Conservation (phyloP, 1,140 invertebrate species). For the Dendrolimus punctatus region DNA sequence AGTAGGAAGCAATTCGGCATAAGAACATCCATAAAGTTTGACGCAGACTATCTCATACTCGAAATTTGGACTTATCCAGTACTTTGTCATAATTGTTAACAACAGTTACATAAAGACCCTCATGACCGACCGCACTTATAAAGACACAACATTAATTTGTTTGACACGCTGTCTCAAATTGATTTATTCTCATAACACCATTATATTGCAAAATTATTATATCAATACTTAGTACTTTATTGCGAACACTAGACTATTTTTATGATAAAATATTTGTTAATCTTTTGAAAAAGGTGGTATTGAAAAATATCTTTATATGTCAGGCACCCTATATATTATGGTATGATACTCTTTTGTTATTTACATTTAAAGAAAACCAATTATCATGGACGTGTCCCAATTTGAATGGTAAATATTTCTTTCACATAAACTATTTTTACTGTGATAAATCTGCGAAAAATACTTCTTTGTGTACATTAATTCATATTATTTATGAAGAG, state of each 20-base stretch:
- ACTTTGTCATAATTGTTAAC: no score
- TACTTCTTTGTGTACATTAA: slow-evolving; percentile 53
- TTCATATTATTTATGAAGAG: slow-evolving; percentile 10
- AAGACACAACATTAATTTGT: no score
- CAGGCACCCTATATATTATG: slow-evolving; percentile 55
- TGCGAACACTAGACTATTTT: no score
- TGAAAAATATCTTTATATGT: slow-evolving; percentile 59
- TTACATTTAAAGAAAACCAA: slow-evolving; percentile 42
- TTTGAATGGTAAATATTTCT: slow-evolving; percentile 31
- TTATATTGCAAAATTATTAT: slow-evolving; percentile 16
- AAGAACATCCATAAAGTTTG: no score
- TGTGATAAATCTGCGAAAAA: slow-evolving; percentile 66
- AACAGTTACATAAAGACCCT: no score
- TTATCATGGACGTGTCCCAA: slow-evolving; percentile 52
- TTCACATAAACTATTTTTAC: slow-evolving; percentile 38
- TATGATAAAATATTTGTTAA: slow-evolving; percentile 1
- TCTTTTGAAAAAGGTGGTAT: slow-evolving; percentile 30
- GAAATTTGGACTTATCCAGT: no score
- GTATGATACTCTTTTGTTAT: slow-evolving; percentile 22
- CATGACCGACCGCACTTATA: no score
- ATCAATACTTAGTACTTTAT: slow-evolving; percentile 6
- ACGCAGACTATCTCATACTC: no score
- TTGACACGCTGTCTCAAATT: no score
- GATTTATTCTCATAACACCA: not conserved
- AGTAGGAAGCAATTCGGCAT: no score